A percentile compares a stretch with the other conserved stretches of the same genome.
Conservation (phyloP, 2,113 vertebrate genomes). For the Hipposideros armiger region DNA sequence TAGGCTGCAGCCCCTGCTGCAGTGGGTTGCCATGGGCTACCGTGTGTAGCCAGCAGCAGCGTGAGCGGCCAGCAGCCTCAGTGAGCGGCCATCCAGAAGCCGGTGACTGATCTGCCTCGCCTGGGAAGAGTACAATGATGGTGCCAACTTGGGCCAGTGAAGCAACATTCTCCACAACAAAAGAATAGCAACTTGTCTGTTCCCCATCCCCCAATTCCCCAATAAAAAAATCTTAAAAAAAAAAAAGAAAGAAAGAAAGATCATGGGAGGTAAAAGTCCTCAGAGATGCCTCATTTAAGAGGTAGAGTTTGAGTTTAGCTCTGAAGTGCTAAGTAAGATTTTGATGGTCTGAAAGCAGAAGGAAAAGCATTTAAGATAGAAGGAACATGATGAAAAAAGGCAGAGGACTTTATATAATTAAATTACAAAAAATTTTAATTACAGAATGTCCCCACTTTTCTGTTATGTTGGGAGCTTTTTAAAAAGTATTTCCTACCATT, state of each 20-base stretch:
- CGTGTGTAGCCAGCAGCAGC: too few relatives aligned
- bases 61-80: too few relatives aligned
- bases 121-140: too few relatives aligned
- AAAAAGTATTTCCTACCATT: background rate
- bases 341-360: background rate
- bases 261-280: background rate
- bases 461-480: background rate
- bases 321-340: background rate
- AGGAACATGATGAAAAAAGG: slow-evolving; percentile 25
- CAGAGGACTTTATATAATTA: background rate
- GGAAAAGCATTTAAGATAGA: background rate
- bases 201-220: too few relatives aligned
- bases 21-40: too few relatives aligned
- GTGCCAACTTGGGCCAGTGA: too few relatives aligned
- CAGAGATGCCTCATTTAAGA: slow-evolving; percentile 15
- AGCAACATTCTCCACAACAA: too few relatives aligned
- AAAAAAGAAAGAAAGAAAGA: background rate
- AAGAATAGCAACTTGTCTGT: too few relatives aligned
- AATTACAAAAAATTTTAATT: background rate
- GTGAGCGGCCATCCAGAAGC: too few relatives aligned
- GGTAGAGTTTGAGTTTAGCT: background rate
- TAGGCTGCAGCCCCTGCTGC: too few relatives aligned
- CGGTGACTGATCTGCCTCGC: too few relatives aligned
- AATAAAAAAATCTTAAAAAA: too few relatives aligned
- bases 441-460: background rate